Conservation (phyloP, 2,888 invertebrate species). For the Pseudococcus longispinus region DNA sequence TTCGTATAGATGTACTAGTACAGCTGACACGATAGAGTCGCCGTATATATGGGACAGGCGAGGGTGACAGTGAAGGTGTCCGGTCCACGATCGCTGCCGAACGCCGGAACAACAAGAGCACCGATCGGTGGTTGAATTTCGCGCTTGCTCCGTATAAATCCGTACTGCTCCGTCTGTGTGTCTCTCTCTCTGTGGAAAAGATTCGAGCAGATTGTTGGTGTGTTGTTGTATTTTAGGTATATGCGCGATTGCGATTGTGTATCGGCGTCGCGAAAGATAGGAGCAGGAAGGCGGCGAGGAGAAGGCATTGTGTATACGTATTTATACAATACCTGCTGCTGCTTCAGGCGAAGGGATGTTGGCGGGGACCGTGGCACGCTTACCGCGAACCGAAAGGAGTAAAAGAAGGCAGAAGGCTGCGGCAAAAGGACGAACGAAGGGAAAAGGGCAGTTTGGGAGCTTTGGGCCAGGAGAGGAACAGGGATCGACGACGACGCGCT, state of each 20-base stretch:
- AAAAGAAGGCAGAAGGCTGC: no score
- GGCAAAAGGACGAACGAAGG: no score
- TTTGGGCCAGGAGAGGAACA: not conserved
- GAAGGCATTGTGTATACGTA: not conserved
- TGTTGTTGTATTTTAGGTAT: not conserved
- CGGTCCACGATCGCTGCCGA: not conserved
- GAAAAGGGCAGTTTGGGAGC: no score
- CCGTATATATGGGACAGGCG: not conserved
- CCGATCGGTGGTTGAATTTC: not conserved
- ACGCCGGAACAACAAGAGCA: not conserved
- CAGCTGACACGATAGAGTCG: not conserved
- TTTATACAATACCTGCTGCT: not conserved
- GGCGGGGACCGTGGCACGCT: not conserved
- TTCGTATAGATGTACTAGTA: not conserved
- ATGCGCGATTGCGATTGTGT: not conserved
- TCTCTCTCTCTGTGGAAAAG: not conserved
- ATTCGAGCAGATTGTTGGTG: not conserved
- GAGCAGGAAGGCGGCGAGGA: no score
- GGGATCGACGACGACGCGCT: not conserved
- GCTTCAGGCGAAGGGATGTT: not conserved
- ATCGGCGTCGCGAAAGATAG: no score
- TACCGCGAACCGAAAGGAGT: not conserved
- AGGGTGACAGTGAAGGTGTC: not conserved
- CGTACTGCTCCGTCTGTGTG: not conserved
- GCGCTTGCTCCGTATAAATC: not conserved